Evolutionary conservation across 2,113 vertebrate species (phyloP).

Genomic region (Rattus rattus): DNA sequence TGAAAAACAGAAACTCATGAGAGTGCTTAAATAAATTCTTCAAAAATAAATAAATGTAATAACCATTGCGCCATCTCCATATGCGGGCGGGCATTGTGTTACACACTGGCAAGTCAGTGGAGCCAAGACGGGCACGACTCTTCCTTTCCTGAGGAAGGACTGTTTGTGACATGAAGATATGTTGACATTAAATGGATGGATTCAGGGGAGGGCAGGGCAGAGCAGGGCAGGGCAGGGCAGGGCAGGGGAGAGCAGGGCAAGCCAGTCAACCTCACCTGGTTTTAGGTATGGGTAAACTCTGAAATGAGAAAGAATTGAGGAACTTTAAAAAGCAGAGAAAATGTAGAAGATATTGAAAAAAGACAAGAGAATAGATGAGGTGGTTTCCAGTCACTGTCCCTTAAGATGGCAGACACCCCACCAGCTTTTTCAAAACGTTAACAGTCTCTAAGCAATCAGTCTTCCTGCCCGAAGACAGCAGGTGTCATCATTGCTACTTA

Average conservation of each 20-base stretch:
- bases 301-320: background rate
- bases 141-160: background rate
- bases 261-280: background rate
- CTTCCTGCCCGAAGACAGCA: background rate
- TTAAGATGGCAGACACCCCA: background rate
- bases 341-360: slow-evolving; percentile 6
- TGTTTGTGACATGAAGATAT: background rate
- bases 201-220: background rate
- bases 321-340: background rate
- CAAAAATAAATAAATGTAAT: slow-evolving; percentile 13
- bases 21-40: background rate
- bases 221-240: background rate
- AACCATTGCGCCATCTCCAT: background rate
- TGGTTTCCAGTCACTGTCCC: background rate
- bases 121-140: background rate
- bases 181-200: background rate
- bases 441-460: slow-evolving; percentile 51
- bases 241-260: background rate
- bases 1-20: background rate
- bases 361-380: background rate
- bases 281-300: background rate
- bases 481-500: slow-evolving; percentile 60
- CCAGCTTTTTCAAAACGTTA: slow-evolving; percentile 15
- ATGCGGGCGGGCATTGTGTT: background rate
- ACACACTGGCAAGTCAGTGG: background rate